These are phyloP conservation scores for Grantiella picta DNA, from an alignment of 2,113 vertebrate species.

Conservation along the genomic window DNA sequence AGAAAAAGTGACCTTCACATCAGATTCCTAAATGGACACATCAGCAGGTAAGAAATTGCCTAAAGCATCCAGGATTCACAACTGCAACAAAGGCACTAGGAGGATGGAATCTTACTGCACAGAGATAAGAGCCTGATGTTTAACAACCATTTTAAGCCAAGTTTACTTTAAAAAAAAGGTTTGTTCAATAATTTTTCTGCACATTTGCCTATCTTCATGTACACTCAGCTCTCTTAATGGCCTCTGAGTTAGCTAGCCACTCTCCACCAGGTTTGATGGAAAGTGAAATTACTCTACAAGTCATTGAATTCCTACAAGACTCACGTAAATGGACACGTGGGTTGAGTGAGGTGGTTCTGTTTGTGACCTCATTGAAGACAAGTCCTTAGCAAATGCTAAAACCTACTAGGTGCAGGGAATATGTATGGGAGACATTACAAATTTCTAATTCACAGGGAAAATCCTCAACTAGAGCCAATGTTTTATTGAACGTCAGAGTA, in stretches of 20 bases:
- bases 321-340: neutral
- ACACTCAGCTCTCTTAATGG: neutral
- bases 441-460: neutral
- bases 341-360: neutral
- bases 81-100: neutral
- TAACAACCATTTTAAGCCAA: neutral
- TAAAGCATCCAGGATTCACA: neutral
- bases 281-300: neutral
- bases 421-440: neutral
- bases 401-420: neutral
- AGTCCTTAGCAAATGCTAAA: neutral
- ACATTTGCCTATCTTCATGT: fast-evolving
- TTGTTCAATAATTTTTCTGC: neutral
- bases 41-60: neutral
- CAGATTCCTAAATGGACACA: neutral
- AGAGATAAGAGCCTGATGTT: neutral
- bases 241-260: neutral
- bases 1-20: neutral
- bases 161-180: neutral
- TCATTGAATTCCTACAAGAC: neutral
- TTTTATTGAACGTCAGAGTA: neutral
- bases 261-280: neutral
- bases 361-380: neutral
- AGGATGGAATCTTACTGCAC: neutral
- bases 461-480: fast-evolving